Evolutionary conservation across 2,113 vertebrate genomes (phyloP).

Genomic region (Planiliza haematocheilus): DNA sequence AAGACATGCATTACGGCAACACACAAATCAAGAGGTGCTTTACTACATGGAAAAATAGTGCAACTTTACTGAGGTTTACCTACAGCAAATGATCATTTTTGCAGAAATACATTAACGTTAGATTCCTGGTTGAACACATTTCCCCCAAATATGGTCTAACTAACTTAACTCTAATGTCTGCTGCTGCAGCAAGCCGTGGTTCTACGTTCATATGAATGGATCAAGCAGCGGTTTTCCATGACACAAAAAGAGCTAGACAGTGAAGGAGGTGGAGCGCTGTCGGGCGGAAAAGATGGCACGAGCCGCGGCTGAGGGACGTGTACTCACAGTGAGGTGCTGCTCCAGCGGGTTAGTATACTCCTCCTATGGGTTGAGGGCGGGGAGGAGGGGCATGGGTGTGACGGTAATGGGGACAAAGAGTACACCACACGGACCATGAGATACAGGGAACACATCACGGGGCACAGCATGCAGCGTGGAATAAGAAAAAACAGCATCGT

Average conservation of each 20-base stretch:
- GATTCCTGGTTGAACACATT: conserved; percentile 11
- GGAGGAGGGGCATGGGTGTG: conserved; percentile 63
- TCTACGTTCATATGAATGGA: conserved; percentile 31
- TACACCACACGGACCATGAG: conserved; percentile 71
- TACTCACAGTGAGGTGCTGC: conserved; percentile 96
- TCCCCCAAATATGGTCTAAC: conserved; percentile 18
- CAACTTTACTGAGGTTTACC: conserved; percentile 1
- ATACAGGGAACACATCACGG: conserved; percentile 60
- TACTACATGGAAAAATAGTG: background rate
- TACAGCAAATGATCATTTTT: conserved; percentile 1
- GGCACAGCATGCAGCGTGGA: conserved; percentile 54
- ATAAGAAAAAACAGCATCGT: conserved; percentile 44
- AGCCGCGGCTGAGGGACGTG: conserved; percentile 55
- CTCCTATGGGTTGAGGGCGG: conserved; percentile 83
- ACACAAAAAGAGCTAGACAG: conserved; percentile 34
- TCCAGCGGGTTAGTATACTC: conserved; percentile 92
- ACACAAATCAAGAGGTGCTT: conserved; percentile 21
- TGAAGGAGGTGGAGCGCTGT: conserved; percentile 33
- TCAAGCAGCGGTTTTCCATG: conserved; percentile 18
- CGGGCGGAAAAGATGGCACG: conserved; percentile 47
- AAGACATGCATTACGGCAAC: conserved; percentile 40
- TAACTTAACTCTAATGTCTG: conserved; percentile 49
- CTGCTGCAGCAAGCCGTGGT: conserved; percentile 47
- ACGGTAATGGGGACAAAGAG: conserved; percentile 74
- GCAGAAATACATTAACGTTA: conserved; percentile 16